Evolutionary conservation across 2,113 vertebrate species (phyloP).

Genomic region (Neolamprologus falcicula): DNA sequence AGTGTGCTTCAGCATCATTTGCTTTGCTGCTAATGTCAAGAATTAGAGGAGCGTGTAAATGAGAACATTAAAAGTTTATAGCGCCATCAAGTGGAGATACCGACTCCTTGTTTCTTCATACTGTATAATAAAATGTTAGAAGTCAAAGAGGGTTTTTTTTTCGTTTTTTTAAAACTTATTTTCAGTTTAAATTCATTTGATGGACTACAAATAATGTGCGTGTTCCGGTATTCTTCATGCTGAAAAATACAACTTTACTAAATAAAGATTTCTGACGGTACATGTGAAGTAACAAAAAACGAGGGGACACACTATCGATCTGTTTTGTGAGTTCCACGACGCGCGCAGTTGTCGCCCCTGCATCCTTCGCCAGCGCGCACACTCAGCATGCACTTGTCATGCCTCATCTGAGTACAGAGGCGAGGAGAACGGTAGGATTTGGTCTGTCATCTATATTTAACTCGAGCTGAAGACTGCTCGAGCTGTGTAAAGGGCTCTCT

Average conservation of each 20-base stretch:
- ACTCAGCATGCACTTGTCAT: slow-evolving; percentile 26
- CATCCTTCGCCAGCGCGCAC: slow-evolving; percentile 6
- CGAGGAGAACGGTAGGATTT: not conserved
- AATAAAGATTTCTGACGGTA: not conserved
- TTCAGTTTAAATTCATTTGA: not conserved
- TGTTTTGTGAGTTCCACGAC: not conserved
- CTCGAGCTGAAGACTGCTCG: not conserved
- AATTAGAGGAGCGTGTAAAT: not conserved
- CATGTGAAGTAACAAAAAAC: not conserved
- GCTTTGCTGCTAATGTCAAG: not conserved
- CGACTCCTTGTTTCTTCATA: not conserved
- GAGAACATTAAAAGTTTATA: not conserved
- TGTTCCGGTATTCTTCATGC: not conserved
- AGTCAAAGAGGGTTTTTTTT: not conserved
- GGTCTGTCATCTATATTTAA: slow-evolving; percentile 56
- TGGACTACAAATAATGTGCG: not conserved
- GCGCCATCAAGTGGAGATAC: slow-evolving; percentile 8
- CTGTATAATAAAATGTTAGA: not conserved
- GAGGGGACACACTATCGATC: not conserved
- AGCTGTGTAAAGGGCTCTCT: not conserved
- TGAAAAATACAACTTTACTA: not conserved
- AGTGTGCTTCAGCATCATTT: not conserved
- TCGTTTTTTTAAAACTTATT: accelerated
- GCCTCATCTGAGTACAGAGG: not conserved
- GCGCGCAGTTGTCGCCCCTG: not conserved